A percentile compares a stretch with the other conserved stretches of the same genome.
Evolutionary conservation across 2,888 invertebrate genomes (phyloP).

Genomic region (Julus scandinavius): DNA sequence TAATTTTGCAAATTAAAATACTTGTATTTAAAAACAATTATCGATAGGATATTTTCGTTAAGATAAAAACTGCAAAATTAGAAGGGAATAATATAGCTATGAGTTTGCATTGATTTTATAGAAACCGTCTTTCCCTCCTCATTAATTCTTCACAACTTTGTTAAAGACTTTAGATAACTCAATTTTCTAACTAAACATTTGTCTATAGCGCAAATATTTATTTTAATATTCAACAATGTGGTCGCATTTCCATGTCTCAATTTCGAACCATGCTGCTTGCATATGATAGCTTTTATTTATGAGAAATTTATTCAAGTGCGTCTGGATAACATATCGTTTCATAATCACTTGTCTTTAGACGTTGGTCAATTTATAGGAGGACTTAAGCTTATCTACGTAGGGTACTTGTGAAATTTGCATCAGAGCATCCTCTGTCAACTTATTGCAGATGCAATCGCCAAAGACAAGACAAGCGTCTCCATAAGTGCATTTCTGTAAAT

Average conservation of each 20-base stretch:
- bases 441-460: background rate
- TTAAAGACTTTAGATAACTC: background rate
- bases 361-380: slow-evolving; percentile 5
- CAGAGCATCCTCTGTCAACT: background rate
- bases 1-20: too few relatives aligned
- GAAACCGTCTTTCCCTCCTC: too few relatives aligned
- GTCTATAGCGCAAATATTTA: background rate
- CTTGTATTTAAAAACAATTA: too few relatives aligned
- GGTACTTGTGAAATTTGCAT: slow-evolving; percentile 2
- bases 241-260: background rate
- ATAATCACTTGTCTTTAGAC: slow-evolving; percentile 7
- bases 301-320: background rate
- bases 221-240: background rate
- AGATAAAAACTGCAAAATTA: too few relatives aligned
- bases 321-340: slow-evolving; percentile 5
- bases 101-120: too few relatives aligned
- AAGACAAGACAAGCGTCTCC: background rate
- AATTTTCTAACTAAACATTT: background rate
- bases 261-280: background rate
- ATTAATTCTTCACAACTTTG: too few relatives aligned
- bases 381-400: background rate
- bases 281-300: background rate
- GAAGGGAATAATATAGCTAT: too few relatives aligned
- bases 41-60: too few relatives aligned
- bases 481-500: background rate